Base-by-base conservation (phyloP, 2,797 vertebrate genomes). In the Syngnathus acus region DNA sequence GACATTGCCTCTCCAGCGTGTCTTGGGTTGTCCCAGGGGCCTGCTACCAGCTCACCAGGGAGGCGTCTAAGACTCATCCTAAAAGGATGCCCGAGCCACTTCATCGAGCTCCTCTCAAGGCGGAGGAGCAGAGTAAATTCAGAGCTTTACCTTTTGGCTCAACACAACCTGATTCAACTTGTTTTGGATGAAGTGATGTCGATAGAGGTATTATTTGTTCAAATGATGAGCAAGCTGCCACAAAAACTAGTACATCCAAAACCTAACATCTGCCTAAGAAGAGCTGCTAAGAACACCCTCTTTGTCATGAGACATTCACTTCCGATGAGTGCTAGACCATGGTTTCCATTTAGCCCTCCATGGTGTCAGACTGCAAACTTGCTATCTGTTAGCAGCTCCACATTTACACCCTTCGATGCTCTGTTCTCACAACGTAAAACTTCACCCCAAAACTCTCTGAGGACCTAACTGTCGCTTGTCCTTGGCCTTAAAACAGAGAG, bases 281-380 rank as follows among this genome's bases (percentile, higher is more conserved):
- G 13, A 10, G 32, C 54, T 55, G 6, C 6, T 55, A 37, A 40
- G 10, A 59, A 37, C 37, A 60, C n/a, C n/a, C 50, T 21, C 58
- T 76, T 47, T 57, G 39, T 67, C 62, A 42, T 17, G 65, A 74
- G 64, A 45, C 40, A 60, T 38, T 51, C 72, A 70, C 73, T 75
- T 70, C 59, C 71, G 62, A 0, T 14, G 62, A 72, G 57, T 16
- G 72, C 72, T 71, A 66, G 65, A 23, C 71, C 62, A 75, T 67
- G 71, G 61, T 75, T 73, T 72, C 72, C 72, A 67, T 71, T 70
- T 42, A 64, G 75, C 68, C 84, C 70, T 75, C 70, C 48, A 23
- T 78, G 72, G 82, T 79, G 87, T 72, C 80, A 88, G 80, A 85
- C 81, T 80, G 83, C 71, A 79, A 81, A 84, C 84, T 83, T 70